Evolutionary conservation across 2,113 vertebrate species (phyloP), one percentile per base, ranked within the genome.

Genomic region (Megaceryle torquata): DNA sequence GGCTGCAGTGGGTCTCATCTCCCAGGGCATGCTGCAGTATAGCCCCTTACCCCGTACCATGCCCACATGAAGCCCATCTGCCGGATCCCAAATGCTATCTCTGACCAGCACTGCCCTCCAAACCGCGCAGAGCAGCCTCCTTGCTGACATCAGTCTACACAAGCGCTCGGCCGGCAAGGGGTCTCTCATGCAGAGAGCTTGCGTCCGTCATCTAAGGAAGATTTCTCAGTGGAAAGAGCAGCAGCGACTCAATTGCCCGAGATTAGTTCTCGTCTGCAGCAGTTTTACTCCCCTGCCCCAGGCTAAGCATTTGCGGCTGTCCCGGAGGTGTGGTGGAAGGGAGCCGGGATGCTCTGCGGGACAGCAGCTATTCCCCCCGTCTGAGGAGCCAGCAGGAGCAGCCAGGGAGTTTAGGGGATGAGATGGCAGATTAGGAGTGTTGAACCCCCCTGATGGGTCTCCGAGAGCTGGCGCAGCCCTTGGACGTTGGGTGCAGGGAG

Each of bases 271-370:
- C 37, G 8, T 83, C 79, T 61, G 67, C 69, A 72, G 67, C 1
- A 0, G 67, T 57, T 91, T 82, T 89, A 77, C 82, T 91, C 56
- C 70, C 54, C 71, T 72, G 70, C 37, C 28, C 57, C n/a, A 48
- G 74, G 68, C 69, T 75, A 60, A 93, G 63, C 0, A 9, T 53
- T n/a, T 31, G 63, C 0, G 1, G 77, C 69, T 6, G 2, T 13
- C 10, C 69, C 3, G 2, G n/a, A 28, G n/a, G 26, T 1, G 4
- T 0, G 0, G 24, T 21, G 14, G 1, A 4, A 19, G 6, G 11
- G 17, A 44, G 26, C 19, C 2, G 2, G 44, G 21, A 16, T 74
- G 21, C n/a, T 54, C 59, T 14, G 20, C 13, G 41, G 11, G 24
- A 11, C 75, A 63, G 61, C 60, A 87, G 74, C 63, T 50, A 2